Percentiles rank a stretch among this genome's conserved stretches.
These are phyloP conservation scores for Nesogale talazaci DNA, from an alignment of 2,113 vertebrate species.

Conservation along the genomic window DNA sequence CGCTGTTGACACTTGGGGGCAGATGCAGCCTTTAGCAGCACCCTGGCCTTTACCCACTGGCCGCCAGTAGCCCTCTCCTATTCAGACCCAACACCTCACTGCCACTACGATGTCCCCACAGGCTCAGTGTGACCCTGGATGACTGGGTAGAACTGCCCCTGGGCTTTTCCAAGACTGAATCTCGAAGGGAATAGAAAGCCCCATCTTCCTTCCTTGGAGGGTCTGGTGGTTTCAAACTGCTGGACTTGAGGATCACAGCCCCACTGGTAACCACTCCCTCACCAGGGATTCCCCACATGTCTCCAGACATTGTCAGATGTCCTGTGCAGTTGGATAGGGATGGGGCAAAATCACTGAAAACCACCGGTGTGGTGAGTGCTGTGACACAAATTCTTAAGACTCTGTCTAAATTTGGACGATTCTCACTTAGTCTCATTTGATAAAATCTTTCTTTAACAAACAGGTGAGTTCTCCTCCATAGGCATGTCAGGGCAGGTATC, in stretches of 20 bases:
- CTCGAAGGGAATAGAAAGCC: too few relatives aligned
- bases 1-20: conserved; percentile 21
- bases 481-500: background rate
- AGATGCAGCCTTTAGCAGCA: background rate
- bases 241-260: too few relatives aligned
- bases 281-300: background rate
- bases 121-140: too few relatives aligned
- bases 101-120: too few relatives aligned
- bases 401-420: background rate
- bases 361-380: background rate
- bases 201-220: too few relatives aligned
- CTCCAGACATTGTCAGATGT: conserved; percentile 1
- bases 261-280: too few relatives aligned
- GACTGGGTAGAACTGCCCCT: too few relatives aligned
- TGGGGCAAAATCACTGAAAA: conserved; percentile 11
- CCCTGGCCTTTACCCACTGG: background rate
- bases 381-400: background rate
- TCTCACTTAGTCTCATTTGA: background rate
- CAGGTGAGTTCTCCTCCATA: conserved; percentile 42
- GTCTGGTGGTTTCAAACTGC: too few relatives aligned
- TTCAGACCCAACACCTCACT: too few relatives aligned
- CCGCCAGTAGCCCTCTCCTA: background rate
- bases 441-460: conserved; percentile 31
- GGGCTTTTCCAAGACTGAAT: too few relatives aligned
- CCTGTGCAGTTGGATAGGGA: background rate